Evolutionary conservation across 1,140 invertebrate genomes (phyloP).

Genomic region (Argopecten irradians): DNA sequence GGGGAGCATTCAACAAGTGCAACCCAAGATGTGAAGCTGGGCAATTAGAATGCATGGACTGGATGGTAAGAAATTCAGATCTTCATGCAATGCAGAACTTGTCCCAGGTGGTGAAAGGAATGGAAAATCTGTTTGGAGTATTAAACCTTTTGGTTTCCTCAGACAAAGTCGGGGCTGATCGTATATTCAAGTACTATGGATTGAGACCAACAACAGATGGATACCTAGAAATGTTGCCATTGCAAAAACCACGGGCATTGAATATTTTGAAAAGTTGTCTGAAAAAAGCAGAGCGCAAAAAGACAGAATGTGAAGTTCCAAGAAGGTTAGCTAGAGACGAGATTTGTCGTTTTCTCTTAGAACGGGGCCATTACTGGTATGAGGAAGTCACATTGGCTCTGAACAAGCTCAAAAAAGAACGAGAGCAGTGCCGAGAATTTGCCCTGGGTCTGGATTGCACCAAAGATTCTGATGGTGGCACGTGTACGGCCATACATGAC

Average conservation of each 20-base stretch:
- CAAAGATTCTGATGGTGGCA: neutral
- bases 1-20: conserved; percentile 38
- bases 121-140: conserved; percentile 48
- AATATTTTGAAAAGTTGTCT: conserved; percentile 41
- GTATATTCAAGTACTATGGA: conserved; percentile 60
- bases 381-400: conserved; percentile 25
- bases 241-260: conserved; percentile 54
- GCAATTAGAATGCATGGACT: conserved; percentile 51
- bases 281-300: conserved; percentile 32
- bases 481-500: conserved; percentile 49
- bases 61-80: conserved; percentile 42
- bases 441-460: conserved; percentile 31
- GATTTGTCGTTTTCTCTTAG: conserved; percentile 48
- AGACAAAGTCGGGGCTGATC: neutral
- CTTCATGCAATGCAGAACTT: conserved; percentile 26
- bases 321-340: conserved; percentile 17
- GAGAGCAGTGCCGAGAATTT: conserved; percentile 48
- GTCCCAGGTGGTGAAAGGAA: conserved; percentile 43
- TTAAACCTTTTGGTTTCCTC: conserved; percentile 45
- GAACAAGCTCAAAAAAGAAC: conserved; percentile 25
- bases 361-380: conserved; percentile 48
- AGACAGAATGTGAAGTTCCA: conserved; percentile 32
- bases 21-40: conserved; percentile 48
- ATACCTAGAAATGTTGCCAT: conserved; percentile 48
- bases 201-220: conserved; percentile 36